Conservation (phyloP, 2,797 vertebrate species). For the Ispidina picta region DNA sequence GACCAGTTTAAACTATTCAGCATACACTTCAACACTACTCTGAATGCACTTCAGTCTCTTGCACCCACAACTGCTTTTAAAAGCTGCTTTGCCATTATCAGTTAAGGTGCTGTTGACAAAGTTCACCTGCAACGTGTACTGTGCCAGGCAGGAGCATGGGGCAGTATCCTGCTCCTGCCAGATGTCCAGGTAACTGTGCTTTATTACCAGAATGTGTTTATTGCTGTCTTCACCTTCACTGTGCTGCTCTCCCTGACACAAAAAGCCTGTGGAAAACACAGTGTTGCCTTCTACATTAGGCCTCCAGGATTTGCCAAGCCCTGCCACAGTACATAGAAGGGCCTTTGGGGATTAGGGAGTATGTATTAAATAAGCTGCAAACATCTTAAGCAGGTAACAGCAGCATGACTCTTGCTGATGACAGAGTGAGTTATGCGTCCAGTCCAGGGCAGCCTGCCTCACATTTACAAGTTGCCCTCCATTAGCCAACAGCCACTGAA, state of each 20-base stretch:
- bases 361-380: background rate
- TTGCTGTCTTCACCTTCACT: conserved; percentile 40
- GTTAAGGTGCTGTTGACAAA: background rate
- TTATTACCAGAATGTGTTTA: conserved; percentile 39
- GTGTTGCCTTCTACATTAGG: background rate
- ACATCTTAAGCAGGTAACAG: background rate
- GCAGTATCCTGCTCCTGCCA: conserved; percentile 9
- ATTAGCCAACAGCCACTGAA: background rate
- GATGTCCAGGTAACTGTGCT: conserved; percentile 51
- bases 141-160: background rate
- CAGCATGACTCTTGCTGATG: background rate
- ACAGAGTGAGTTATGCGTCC: background rate
- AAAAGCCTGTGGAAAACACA: background rate
- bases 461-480: background rate
- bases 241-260: background rate
- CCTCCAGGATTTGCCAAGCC: background rate
- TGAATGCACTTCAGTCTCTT: background rate
- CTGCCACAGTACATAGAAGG: background rate
- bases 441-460: background rate
- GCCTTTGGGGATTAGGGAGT: background rate
- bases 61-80: background rate
- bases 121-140: background rate
- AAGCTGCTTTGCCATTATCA: background rate
- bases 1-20: background rate
- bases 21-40: background rate